A percentile compares a stretch with the other conserved stretches of the same genome.
Conservation (phyloP, 2,113 vertebrate species). For the Tachycineta bicolor region DNA sequence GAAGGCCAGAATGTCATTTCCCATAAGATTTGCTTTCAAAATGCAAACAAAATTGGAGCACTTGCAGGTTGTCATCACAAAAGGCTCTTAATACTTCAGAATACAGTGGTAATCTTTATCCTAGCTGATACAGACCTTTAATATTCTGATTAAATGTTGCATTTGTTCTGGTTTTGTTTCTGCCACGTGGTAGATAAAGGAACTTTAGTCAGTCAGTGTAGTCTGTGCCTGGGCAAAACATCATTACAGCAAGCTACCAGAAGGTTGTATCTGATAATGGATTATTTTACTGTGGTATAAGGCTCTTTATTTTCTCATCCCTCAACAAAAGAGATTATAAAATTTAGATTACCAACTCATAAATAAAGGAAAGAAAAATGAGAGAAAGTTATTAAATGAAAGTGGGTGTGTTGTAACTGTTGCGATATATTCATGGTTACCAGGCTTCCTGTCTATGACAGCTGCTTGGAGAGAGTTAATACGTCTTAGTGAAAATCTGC, state of each 20-base stretch:
- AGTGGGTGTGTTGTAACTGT: not conserved
- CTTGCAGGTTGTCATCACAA: not conserved
- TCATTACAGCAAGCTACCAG: not conserved
- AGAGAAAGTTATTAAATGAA: not conserved
- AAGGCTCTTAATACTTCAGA: not conserved
- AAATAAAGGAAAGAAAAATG: not conserved
- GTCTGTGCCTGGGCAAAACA: not conserved
- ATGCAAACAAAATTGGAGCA: not conserved
- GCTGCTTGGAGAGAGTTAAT: not conserved
- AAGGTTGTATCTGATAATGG: not conserved
- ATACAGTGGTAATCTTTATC: not conserved
- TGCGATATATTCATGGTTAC: not conserved
- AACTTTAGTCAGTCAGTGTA: not conserved
- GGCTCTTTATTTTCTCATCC: not conserved
- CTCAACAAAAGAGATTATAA: not conserved
- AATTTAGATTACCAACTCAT: not conserved
- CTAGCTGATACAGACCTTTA: not conserved
- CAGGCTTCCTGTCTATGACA: not conserved
- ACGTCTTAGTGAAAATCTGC: not conserved
- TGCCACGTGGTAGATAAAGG: not conserved
- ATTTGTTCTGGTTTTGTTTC: not conserved
- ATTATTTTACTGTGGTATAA: not conserved
- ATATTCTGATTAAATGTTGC: not conserved
- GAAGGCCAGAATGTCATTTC: slow-evolving; percentile 8
- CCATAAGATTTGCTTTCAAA: not conserved